These are phyloP conservation scores for Criorhina ranunculi DNA, from an alignment of 2,888 invertebrate genomes.

Conservation along the genomic window DNA sequence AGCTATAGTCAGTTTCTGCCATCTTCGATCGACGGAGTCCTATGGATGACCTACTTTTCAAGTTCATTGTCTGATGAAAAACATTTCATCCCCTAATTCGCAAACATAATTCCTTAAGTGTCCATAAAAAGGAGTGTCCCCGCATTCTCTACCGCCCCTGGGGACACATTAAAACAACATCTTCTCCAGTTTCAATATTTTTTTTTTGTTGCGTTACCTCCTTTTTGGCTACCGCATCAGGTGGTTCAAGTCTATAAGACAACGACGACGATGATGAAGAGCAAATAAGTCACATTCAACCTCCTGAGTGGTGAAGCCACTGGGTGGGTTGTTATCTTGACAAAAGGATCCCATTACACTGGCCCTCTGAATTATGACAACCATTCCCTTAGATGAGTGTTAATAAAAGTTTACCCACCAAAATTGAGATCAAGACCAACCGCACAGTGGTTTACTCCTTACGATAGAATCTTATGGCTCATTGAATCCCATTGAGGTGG, in stretches of 20 bases:
- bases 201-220: neutral
- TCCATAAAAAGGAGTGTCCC: too few relatives aligned
- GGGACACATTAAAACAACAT: too few relatives aligned
- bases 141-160: too few relatives aligned
- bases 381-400: constrained; percentile 57
- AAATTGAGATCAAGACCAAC: constrained; percentile 43
- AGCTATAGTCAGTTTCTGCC: too few relatives aligned
- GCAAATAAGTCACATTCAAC: constrained; percentile 49
- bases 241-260: constrained; percentile 35
- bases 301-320: neutral
- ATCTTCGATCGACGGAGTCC: too few relatives aligned
- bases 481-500: constrained; percentile 19
- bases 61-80: too few relatives aligned
- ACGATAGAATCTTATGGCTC: constrained; percentile 31
- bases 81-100: too few relatives aligned
- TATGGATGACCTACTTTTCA: too few relatives aligned
- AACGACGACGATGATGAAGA: neutral
- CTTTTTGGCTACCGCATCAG: constrained; percentile 31
- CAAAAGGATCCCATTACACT: constrained; percentile 39
- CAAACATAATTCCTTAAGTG: too few relatives aligned
- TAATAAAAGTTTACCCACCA: constrained; percentile 63
- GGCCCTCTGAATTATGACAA: constrained; percentile 55
- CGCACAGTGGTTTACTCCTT: constrained; percentile 13
- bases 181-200: constrained; percentile 49
- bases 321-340: too few relatives aligned